Percentiles rank a stretch among this genome's conserved stretches.
Conservation (phyloP, 2,888 invertebrate genomes). For the Panorpa germanica region DNA sequence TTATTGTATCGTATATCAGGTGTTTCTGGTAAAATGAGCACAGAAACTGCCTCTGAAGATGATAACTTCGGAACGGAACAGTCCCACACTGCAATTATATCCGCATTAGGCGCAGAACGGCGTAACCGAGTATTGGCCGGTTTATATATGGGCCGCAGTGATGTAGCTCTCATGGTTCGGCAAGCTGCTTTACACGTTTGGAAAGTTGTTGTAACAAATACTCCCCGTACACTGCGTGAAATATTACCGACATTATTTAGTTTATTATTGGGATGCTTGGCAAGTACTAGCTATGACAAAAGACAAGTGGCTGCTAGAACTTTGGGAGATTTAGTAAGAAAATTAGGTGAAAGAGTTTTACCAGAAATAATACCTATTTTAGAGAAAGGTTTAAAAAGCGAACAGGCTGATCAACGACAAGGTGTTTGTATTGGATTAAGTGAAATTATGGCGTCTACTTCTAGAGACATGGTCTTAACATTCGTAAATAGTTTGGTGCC, state of each 20-base stretch:
- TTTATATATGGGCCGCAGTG: constrained; percentile 92
- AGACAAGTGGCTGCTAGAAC: constrained; percentile 92
- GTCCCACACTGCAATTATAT: constrained; percentile 80
- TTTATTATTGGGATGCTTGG: constrained; percentile 79
- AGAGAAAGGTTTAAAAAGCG: constrained; percentile 80
- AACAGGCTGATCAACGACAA: constrained; percentile 85
- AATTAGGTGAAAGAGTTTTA: constrained; percentile 90
- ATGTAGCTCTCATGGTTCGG: constrained; percentile 89
- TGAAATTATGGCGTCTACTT: constrained; percentile 95
- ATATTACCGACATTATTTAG: constrained; percentile 89
- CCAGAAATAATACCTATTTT: constrained; percentile 97
- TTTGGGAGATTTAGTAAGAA: constrained; percentile 88
- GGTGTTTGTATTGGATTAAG: constrained; percentile 97
- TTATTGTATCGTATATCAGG: constrained; percentile 91
- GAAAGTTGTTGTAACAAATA: constrained; percentile 98
- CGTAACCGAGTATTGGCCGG: constrained; percentile 87
- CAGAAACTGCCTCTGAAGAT: constrained; percentile 94
- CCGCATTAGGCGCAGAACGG: constrained; percentile 71
- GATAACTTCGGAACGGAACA: constrained; percentile 98
- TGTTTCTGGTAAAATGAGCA: constrained; percentile 97
- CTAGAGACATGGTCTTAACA: constrained; percentile 80
- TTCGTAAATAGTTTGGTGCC: constrained; percentile 80
- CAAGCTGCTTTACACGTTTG: constrained; percentile 97
- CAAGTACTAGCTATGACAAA: constrained; percentile 91
- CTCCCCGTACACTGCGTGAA: constrained; percentile 88